Evolutionary conservation across 2,888 invertebrate species (phyloP), one percentile per base, ranked within the genome.

Genomic region (Prosapia bicincta): DNA sequence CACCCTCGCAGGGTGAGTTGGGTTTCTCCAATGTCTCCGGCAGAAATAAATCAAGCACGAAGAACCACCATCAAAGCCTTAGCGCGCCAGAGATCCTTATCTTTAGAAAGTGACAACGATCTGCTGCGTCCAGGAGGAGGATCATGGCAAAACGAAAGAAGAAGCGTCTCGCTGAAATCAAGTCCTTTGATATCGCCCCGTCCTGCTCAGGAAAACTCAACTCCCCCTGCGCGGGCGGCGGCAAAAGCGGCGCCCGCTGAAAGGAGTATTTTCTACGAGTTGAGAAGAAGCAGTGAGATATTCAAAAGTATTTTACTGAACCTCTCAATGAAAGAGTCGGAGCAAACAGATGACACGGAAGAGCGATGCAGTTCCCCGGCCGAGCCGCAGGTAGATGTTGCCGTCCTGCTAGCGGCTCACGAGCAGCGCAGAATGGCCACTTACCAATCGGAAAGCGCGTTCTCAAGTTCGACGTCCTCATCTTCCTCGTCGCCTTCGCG

Each of bases 301-400:
- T 84, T 85, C 78, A 82, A 84, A 72, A 84, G 84, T 75, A 85
- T 85, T 70, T 80, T 85, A 15, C 80, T 85, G 66, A 84, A 84
- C 78, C 82, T 85, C 67, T 84, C 84, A 32, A 84, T 83, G 79
- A 80, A 82, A 73, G 83, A 84, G 74, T 78, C 79, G 43, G 81
- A 82, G 26, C 74, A 77, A 26, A 77, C 75, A 9, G 78, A 76
- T 78, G 80, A 43, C 10, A 69, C 74, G 69, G 71, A 73, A 70
- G 75, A 69, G 20, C 43, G 66, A 23, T 70, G 65, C 20, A 32
- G 69, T 3, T 38, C 76, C 15, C 69, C 75, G 1, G 73, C 32
- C 43, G 69, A 72, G 26, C 76, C 74, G 7, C 79, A 79, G 75
- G 78, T 80, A 6, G 79, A 80, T 66, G 79, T 82, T 67, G 81